Conservation (phyloP, 2,113 vertebrate species). For the Ahaetulla prasina region DNA sequence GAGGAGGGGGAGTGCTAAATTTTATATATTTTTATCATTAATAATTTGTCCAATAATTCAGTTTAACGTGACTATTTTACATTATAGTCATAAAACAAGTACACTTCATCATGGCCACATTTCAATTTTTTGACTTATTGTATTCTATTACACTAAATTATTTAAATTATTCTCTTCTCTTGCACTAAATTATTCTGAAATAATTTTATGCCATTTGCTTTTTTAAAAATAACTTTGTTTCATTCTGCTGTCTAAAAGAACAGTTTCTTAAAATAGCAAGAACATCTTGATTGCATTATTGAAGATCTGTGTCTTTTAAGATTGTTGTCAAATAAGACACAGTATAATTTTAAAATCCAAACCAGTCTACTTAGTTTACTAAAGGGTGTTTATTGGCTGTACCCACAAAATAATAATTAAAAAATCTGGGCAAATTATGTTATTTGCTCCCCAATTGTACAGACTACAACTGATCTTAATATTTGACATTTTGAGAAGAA, state of each 20-base stretch:
- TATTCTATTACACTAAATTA: slow-evolving; percentile 35
- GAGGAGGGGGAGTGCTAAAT: not conserved
- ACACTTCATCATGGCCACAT: slow-evolving; percentile 48
- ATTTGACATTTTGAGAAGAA: not conserved
- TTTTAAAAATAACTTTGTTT: slow-evolving; percentile 36
- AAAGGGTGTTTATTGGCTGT: slow-evolving; percentile 24
- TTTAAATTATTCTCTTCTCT: slow-evolving; percentile 37
- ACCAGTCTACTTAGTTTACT: slow-evolving; percentile 26
- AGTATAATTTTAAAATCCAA: slow-evolving; percentile 12
- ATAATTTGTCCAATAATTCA: slow-evolving; percentile 47
- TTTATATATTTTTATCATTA: slow-evolving; percentile 36
- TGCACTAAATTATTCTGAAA: slow-evolving; percentile 37
- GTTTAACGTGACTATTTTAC: slow-evolving; percentile 51
- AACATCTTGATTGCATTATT: not conserved
- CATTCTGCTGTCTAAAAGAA: slow-evolving; percentile 21
- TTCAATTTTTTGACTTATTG: slow-evolving; percentile 48
- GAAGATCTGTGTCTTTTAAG: slow-evolving; percentile 1
- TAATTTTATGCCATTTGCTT: slow-evolving; percentile 47
- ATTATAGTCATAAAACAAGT: slow-evolving; percentile 46
- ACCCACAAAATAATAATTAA: not conserved
- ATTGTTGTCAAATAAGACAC: slow-evolving; percentile 21
- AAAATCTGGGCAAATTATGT: slow-evolving; percentile 18
- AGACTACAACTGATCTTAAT: slow-evolving; percentile 11
- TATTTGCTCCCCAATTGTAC: slow-evolving; percentile 5
- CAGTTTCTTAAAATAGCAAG: not conserved